A percentile compares a stretch with the other conserved stretches of the same genome.
Conservation (phyloP, 2,888 invertebrate species). For the Euplexia lucipara region DNA sequence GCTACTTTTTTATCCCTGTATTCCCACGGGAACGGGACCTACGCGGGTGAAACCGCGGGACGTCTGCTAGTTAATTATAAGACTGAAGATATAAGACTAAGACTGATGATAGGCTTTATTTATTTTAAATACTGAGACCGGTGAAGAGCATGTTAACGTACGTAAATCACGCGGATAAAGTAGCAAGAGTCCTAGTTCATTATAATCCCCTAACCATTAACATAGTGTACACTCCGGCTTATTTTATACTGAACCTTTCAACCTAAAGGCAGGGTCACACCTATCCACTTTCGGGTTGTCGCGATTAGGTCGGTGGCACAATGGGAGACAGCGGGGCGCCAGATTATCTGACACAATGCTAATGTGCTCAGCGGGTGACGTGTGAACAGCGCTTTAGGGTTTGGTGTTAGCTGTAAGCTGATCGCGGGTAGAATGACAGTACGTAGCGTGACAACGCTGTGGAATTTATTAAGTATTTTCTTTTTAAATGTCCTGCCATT, state of each 20-base stretch:
- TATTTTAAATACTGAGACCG: too few species aligned
- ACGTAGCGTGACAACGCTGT: neutral
- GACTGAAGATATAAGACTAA: too few species aligned
- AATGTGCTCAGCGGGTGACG: constrained; percentile 85
- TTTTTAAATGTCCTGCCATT: too few species aligned
- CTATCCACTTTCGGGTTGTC: constrained; percentile 55
- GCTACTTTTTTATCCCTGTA: too few species aligned
- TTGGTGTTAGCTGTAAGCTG: constrained; percentile 61
- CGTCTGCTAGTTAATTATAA: too few species aligned
- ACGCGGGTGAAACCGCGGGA: too few species aligned
- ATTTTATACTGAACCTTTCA: constrained; percentile 43
- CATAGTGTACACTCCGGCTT: neutral
- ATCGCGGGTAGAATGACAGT: neutral
- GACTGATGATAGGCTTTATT: too few species aligned
- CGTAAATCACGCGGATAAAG: too few species aligned
- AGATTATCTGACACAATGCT: constrained; percentile 81
- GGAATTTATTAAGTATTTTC: too few species aligned
- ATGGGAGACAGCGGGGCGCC: constrained; percentile 90
- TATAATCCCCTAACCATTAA: neutral
- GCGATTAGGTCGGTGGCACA: constrained; percentile 86
- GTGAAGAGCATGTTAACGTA: too few species aligned
- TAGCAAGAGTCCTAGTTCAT: too few species aligned
- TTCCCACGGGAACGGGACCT: too few species aligned
- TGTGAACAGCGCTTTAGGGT: constrained; percentile 84
- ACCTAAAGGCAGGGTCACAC: constrained; percentile 33